Evolutionary conservation across 2,113 vertebrate genomes (phyloP), one percentile per base, ranked within the genome.

Genomic region (Oplegnathus fasciatus): DNA sequence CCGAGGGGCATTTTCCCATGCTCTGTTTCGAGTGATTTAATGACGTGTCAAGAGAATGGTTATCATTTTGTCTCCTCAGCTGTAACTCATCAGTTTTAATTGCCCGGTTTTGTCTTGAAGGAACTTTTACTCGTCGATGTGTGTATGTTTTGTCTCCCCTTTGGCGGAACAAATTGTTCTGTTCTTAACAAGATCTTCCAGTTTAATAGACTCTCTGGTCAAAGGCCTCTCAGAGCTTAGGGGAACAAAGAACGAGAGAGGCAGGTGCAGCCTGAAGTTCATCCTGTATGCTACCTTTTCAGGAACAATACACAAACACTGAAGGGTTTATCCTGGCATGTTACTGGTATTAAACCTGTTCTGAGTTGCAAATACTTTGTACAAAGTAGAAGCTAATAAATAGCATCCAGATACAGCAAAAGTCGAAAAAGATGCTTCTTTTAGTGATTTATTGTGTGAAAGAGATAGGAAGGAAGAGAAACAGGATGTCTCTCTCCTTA

Each of bases 71-170:
- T 90, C 87, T 81, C 68, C 68, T 81, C 84, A 72, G 83, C 87
- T 93, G 87, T 70, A 89, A 67, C 72, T 82, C 86, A 87, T 92
- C 90, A 74, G 75, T 52, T 90, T 89, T 89, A 89, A 94, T 88
- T 91, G 88, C 75, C 75, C 75, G 58, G 69, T 85, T 92, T 90
- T 84, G 78, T 88, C 80, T 87, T 77, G 70, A 79, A 80, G 86
- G 78, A 86, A 75, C 68, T 72, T 86, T 77, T 67, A 50, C 78
- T 87, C 24, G 2, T 60, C 54, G 67, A 30, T 76, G 66, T 70
- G 74, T 78, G 54, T 83, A 66, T 82, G 67, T 78, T 65, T 73
- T 75, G 81, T 84, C 52, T 88, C 65, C 71, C 66, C 67, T 82
- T 80, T 80, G 85, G 85, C 55, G 22, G 91, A 81, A 92, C 80